Evolutionary conservation across 1,140 invertebrate species (phyloP).

Genomic region (Magallana angulata): DNA sequence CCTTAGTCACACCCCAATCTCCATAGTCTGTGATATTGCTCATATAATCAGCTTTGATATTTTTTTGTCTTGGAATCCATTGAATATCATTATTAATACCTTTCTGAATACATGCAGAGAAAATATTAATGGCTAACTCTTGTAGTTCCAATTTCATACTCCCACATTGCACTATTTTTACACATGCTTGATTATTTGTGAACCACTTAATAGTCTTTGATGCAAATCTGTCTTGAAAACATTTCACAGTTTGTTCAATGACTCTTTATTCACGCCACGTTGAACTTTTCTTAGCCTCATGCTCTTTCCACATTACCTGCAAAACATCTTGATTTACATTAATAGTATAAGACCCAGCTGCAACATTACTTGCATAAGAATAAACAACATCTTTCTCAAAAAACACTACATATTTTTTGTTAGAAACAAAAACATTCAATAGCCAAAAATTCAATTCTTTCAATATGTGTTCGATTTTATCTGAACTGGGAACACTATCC

Average conservation of each 20-base stretch:
- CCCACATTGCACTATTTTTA: slow-evolving; percentile 4
- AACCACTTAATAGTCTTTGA: neutral
- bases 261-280: slow-evolving; percentile 29
- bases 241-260: slow-evolving; percentile 10
- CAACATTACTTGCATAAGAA: slow-evolving; percentile 50
- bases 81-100: slow-evolving; percentile 19
- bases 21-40: slow-evolving; percentile 42
- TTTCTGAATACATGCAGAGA: neutral
- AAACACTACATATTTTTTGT: neutral
- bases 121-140: slow-evolving; percentile 19
- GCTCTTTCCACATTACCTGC: slow-evolving; percentile 37
- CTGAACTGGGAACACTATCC: slow-evolving; percentile 13
- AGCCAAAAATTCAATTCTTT: slow-evolving; percentile 27
- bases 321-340: slow-evolving; percentile 46
- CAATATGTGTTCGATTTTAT: neutral
- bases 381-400: slow-evolving; percentile 27
- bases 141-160: slow-evolving; percentile 44
- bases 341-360: slow-evolving; percentile 39
- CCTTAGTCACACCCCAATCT: slow-evolving; percentile 9
- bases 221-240: neutral
- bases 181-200: slow-evolving; percentile 29
- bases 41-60: slow-evolving; percentile 28
- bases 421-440: neutral
- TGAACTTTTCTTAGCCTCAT: slow-evolving; percentile 39
- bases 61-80: slow-evolving; percentile 43